Conservation (phyloP, 2,888 invertebrate species). For the Himalopsyche tibetana region DNA sequence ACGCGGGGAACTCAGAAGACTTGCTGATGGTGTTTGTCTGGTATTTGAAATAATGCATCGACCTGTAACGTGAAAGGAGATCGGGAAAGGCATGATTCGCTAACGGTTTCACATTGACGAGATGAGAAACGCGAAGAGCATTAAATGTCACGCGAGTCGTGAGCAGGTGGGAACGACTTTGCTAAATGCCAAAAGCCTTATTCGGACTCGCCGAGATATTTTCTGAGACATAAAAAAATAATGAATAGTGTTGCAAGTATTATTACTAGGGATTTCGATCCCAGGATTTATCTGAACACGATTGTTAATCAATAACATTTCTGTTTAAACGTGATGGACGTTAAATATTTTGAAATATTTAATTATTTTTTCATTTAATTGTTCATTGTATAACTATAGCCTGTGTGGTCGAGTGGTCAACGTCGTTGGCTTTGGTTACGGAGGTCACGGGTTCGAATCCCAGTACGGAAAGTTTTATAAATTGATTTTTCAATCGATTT, state of each 20-base stretch:
- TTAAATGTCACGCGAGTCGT: conserved; percentile 18
- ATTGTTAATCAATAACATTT: no score
- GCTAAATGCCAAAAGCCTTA: conserved; percentile 19
- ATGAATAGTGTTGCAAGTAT: not conserved
- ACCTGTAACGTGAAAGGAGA: conserved; percentile 13
- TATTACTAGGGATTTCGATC: not conserved
- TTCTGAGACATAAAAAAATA: not conserved
- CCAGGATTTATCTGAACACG: no score
- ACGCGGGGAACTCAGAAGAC: not conserved
- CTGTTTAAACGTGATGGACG: no score
- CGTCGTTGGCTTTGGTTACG: no score
- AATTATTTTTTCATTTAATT: no score
- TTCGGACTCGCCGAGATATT: not conserved
- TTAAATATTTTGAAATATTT: no score
- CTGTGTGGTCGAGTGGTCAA: no score
- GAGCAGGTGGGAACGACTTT: conserved; percentile 13
- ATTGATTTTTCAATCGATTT: no score
- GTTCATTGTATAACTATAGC: no score
- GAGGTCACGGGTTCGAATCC: no score
- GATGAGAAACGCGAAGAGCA: conserved; percentile 22
- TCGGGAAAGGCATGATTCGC: conserved; percentile 1
- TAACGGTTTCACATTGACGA: conserved; percentile 12
- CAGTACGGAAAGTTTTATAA: no score
- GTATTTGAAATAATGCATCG: not conserved
- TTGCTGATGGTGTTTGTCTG: not conserved